Percentiles rank a stretch among this genome's conserved stretches.
Evolutionary conservation across 2,888 invertebrate genomes (phyloP).

Genomic region (Dryomyza anilis): DNA sequence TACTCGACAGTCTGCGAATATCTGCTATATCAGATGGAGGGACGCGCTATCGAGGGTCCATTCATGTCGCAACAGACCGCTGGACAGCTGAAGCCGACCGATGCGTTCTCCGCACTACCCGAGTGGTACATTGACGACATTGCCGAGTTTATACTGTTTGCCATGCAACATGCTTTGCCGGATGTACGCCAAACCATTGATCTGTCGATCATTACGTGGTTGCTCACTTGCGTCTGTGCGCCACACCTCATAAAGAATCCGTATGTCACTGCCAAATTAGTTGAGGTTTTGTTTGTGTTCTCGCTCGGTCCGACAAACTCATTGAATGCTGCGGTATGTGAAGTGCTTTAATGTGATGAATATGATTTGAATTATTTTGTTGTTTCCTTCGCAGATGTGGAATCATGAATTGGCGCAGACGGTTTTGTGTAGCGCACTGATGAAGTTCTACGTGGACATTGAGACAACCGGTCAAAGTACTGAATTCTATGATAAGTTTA

Average conservation of each 20-base stretch:
- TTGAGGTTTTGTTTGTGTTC: constrained; percentile 85
- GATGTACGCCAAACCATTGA: constrained; percentile 76
- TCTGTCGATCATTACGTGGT: constrained; percentile 83
- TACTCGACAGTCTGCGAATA: constrained; percentile 85
- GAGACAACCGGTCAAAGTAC: constrained; percentile 97
- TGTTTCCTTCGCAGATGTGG: constrained; percentile 76
- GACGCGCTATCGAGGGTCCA: constrained; percentile 62
- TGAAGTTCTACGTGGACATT: constrained; percentile 98
- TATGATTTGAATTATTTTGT: neutral
- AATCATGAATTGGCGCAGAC: constrained; percentile 84
- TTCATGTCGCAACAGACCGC: constrained; percentile 65
- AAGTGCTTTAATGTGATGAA: neutral
- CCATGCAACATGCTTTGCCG: constrained; percentile 79
- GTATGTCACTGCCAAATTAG: constrained; percentile 94
- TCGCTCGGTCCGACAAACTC: constrained; percentile 69
- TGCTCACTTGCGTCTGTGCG: constrained; percentile 87
- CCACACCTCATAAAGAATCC: constrained; percentile 93
- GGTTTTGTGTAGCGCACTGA: constrained; percentile 84
- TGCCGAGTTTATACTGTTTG: constrained; percentile 92
- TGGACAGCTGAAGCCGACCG: constrained; percentile 68
- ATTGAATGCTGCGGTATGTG: constrained; percentile 56
- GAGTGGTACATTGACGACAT: constrained; percentile 98
- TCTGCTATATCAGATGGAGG: constrained; percentile 71
- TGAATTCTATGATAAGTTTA: constrained; percentile 99
- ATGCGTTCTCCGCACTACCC: constrained; percentile 86